Base-by-base conservation (phyloP, 2,797 vertebrate species). In the Gorsachius magnificus region DNA sequence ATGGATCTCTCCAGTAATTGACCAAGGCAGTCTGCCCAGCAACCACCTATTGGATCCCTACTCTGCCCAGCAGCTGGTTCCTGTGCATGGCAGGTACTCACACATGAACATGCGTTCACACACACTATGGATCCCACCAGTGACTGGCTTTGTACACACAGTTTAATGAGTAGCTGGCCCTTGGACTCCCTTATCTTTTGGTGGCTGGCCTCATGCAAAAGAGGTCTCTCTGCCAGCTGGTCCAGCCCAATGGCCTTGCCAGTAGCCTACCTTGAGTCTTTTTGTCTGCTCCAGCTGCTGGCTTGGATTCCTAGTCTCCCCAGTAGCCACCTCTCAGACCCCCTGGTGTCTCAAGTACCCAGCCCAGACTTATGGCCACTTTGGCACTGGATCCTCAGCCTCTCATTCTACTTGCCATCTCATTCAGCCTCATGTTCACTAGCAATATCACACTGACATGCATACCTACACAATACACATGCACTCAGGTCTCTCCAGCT, bases 51-150 rank as follows among this genome's bases (percentile, higher is more conserved):
- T 68, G 25, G 28, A 60, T n/a, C 13, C 20, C 9, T 11, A 6
- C 25, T 61, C 29, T 41, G 63, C 46, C 29, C 13, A 36, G 17
- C 15, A 80, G 15, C 17, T n/a, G 6, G 14, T 43, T 14, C 33
- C 51, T 50, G 20, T 1, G 1, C n/a, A 21, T 1, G 4, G 7
- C 11, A 53, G 14, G 5, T 9, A 51, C 12, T 36, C 36, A 21
- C 15, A 33, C 4, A 8, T 1, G 1, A 13, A 35, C 13, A 13
- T 50, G 8, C 29, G 22, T 9, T 28, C 41, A 29, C n/a, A 29
- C 16, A 12, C 11, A 36, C 9, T 35, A 43, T 33, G 43, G 22
- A 45, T 51, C 12, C 10, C 13, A 8, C 12, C 33, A 36, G 29
- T 51, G 12, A 36, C 60, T 28, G 36, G n/a, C 6, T 5, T 50